Conservation (phyloP, 1,140 invertebrate species). For the Drosophila ficusphila region DNA sequence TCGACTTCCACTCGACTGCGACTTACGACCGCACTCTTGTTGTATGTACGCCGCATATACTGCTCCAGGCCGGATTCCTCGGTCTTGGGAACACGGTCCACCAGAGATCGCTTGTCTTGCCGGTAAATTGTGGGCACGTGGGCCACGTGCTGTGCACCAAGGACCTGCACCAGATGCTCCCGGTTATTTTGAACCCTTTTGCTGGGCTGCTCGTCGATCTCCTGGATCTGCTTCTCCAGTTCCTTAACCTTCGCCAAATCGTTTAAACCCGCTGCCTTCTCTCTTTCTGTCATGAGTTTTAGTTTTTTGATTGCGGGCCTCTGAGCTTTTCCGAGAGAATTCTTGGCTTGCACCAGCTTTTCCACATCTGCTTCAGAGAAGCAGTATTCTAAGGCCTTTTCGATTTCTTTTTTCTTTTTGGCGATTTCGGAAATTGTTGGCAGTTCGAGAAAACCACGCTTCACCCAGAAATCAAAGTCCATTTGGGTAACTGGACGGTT, state of each 20-base stretch:
- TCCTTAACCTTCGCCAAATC: conserved; percentile 11
- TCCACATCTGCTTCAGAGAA: conserved; percentile 48
- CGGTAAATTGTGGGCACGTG: not conserved
- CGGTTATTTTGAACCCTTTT: not conserved
- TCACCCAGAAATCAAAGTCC: conserved; percentile 41
- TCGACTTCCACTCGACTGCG: not conserved
- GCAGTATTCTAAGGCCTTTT: conserved; percentile 5
- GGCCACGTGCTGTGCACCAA: not conserved
- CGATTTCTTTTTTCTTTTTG: conserved; percentile 32
- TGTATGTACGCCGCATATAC: conserved; percentile 32
- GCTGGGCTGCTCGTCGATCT: conserved; percentile 22
- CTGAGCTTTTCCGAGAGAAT: not conserved
- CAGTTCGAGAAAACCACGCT: not conserved
- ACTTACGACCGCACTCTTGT: conserved; percentile 19
- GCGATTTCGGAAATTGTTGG: conserved; percentile 18
- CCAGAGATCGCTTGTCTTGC: not conserved
- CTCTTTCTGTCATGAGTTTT: conserved; percentile 30
- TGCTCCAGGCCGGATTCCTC: conserved; percentile 14
- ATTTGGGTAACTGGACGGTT: conserved; percentile 12
- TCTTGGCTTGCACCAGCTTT: conserved; percentile 27
- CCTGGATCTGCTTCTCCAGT: conserved; percentile 35
- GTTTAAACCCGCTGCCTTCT: conserved; percentile 25
- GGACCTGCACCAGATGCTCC: not conserved
- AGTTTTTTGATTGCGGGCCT: conserved; percentile 32
- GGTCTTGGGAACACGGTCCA: conserved; percentile 4